These are phyloP conservation scores for Trypoxylon attenuatum DNA, from an alignment of 2,888 invertebrate species.

Conservation along the genomic window DNA sequence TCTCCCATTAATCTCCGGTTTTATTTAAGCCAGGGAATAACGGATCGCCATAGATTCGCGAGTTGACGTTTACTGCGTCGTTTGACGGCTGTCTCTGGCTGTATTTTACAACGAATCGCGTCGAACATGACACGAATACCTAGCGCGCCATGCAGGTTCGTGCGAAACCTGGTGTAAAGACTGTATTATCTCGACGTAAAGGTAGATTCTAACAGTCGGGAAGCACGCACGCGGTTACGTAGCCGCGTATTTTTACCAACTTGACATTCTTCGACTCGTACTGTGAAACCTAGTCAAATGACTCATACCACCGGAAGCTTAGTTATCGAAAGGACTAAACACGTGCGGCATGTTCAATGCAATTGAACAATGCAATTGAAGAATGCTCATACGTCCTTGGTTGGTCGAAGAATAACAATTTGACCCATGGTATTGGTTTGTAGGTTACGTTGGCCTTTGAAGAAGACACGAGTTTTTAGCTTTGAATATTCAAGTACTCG, in stretches of 20 bases:
- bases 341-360: too few species aligned
- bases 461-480: background rate
- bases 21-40: slow-evolving; percentile 6
- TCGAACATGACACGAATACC: slow-evolving; percentile 22
- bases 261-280: too few species aligned
- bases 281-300: too few species aligned
- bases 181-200: slow-evolving; percentile 21
- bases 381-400: too few species aligned
- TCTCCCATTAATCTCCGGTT: background rate
- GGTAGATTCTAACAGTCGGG: slow-evolving; percentile 26
- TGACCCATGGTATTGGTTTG: too few species aligned
- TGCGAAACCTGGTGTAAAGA: slow-evolving; percentile 22
- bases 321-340: too few species aligned
- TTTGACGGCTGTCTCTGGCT: slow-evolving; percentile 7
- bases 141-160: slow-evolving; percentile 14
- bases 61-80: slow-evolving; percentile 17
- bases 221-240: slow-evolving; percentile 37
- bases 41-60: slow-evolving; percentile 15
- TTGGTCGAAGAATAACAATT: too few species aligned
- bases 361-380: too few species aligned
- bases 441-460: slow-evolving; percentile 2
- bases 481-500: background rate
- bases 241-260: too few species aligned
- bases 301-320: too few species aligned
- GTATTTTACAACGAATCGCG: slow-evolving; percentile 21